phyloP scores from a whole-genome alignment of 1,140 invertebrate species.

The Myzus persicae region DNA sequence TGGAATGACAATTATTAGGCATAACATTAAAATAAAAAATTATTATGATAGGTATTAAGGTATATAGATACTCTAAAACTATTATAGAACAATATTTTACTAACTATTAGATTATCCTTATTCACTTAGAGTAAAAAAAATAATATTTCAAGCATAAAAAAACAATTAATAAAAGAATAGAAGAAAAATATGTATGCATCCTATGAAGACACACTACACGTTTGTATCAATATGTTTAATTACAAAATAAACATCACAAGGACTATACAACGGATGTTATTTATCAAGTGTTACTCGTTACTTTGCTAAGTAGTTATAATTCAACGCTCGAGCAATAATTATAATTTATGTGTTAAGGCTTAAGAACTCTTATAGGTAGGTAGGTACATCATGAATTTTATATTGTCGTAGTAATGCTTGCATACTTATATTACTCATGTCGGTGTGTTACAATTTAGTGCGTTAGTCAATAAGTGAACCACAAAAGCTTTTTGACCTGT shows the following conservation, averaged over 20 bases:
- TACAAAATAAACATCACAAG: neutral
- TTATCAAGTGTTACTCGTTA: neutral
- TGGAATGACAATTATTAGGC: neutral
- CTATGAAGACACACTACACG: neutral
- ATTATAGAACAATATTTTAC: neutral
- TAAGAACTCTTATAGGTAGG: neutral
- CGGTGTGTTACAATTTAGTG: neutral
- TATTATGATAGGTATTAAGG: too few species aligned
- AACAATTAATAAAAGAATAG: neutral
- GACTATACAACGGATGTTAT: neutral
- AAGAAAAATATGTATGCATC: neutral
- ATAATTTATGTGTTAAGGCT: neutral
- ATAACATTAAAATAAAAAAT: neutral
- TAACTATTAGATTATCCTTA: neutral
- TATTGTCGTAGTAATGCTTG: neutral
- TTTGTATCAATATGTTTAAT: neutral
- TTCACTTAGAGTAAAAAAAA: neutral
- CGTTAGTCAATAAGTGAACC: neutral
- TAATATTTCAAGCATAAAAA: neutral
- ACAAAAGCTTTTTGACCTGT: neutral
- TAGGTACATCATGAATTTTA: neutral
- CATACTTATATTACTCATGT: neutral
- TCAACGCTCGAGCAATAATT: neutral
- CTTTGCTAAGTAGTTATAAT: neutral
- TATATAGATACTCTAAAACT: neutral